Conservation (phyloP, 2,888 invertebrate species). For the Megaustenia siamemsis region DNA sequence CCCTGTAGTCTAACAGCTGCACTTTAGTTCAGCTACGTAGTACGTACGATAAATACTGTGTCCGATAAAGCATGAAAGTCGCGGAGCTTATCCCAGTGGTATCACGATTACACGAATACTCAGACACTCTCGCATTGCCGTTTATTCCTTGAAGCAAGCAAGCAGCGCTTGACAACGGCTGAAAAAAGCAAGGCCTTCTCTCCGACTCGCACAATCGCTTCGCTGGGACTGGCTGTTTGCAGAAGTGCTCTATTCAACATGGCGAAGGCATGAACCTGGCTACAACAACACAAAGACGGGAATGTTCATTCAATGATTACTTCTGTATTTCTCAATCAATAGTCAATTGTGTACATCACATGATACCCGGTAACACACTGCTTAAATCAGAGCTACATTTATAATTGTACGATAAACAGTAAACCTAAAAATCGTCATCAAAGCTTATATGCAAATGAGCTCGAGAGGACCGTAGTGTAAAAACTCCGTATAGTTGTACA, state of each 20-base stretch:
- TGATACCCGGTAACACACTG: neutral
- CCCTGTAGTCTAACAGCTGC: no score
- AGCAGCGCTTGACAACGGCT: slow-evolving; percentile 7
- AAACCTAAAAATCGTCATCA: slow-evolving; percentile 27
- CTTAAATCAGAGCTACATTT: neutral
- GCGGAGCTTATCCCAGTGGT: neutral
- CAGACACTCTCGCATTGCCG: neutral
- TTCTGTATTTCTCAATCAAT: neutral
- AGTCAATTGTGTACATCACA: neutral
- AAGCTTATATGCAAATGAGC: slow-evolving; percentile 58
- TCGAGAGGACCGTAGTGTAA: slow-evolving; percentile 45
- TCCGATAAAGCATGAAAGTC: neutral
- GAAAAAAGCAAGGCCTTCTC: neutral
- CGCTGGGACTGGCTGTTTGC: slow-evolving; percentile 14
- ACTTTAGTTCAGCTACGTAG: no score
- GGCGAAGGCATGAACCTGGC: neutral
- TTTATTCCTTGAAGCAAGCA: neutral
- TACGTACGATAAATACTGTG: no score
- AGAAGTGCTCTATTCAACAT: slow-evolving; percentile 30
- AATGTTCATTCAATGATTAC: neutral
- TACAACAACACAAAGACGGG: slow-evolving; percentile 17
- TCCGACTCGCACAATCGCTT: slow-evolving; percentile 5
- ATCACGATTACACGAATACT: neutral
- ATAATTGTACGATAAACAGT: neutral
- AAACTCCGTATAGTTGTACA: slow-evolving; percentile 25